Evolutionary conservation across 2,797 vertebrate species (phyloP), one percentile per base, ranked within the genome.

Genomic region (Anniella stebbinsi): DNA sequence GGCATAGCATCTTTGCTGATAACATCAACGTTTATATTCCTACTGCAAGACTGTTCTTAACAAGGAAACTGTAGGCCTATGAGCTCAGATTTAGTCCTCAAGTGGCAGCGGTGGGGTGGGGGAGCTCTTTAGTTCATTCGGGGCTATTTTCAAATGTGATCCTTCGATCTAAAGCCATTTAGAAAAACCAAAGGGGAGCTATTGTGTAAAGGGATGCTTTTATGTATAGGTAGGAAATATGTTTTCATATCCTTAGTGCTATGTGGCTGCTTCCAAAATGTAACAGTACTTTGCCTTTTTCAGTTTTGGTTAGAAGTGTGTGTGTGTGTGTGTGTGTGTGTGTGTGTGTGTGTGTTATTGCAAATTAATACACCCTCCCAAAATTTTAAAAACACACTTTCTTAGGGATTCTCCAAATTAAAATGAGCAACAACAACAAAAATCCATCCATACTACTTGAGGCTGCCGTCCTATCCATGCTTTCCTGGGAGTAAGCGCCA

Each of bases 1-100:
- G 88, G 84, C 94, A 94, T 95, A 92, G 91, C 86, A 95, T 95
- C 92, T 73, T 88, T 84, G 70, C 89, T 90, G 96, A 95, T 96
- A 96, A 89, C 73, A 94, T 96, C 91, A 21, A 86, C 90, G 94
- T 95, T 96, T 91, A 33, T 80, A 1, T 89, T 93, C 82, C 54
- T 87, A 25, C 90, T 57, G 66, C 12, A 91, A 84, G 92, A 86
- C 91, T 92, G 21, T 77, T 95, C 90, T 69, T 89, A 80, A 30
- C 80, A 73, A 86, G 88, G 66, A 90, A 78, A 30, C 75, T 89
- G 90, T 2, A 84, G 86, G 92, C 91, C 87, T 86, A 63, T 54
- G 86, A 87, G 57, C 75, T 87, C 0, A 12, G 36, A 54, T 11
- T 75, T 86, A 78, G 86, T 85, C 88, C 0, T 84, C 89, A 41